These are phyloP conservation scores for Oryzias woworae DNA, from an alignment of 2,113 vertebrate genomes.

Conservation along the genomic window DNA sequence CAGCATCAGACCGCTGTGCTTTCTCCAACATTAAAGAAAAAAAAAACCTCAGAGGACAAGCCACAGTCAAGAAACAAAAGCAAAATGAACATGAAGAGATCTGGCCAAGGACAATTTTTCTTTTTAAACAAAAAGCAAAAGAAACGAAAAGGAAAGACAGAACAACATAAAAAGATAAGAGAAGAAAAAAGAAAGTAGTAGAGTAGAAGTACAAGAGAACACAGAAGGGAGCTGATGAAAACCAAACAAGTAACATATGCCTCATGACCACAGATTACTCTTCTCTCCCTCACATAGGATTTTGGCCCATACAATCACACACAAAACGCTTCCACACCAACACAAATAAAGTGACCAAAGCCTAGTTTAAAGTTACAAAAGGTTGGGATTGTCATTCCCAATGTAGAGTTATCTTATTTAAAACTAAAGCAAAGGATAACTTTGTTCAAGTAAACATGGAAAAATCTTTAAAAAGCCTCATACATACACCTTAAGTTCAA, in stretches of 20 bases:
- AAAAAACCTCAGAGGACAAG: conserved; percentile 45
- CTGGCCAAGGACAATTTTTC: conserved; percentile 57
- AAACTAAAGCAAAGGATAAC: neutral
- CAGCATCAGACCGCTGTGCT: conserved; percentile 41
- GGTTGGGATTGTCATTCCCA: conserved; percentile 29
- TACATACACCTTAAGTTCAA: too few relatives aligned
- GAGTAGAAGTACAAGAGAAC: conserved; percentile 52
- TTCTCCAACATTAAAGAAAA: conserved; percentile 45
- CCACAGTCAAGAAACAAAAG: conserved; percentile 50
- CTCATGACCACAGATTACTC: conserved; percentile 47
- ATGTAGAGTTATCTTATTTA: conserved; percentile 3
- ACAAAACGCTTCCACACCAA: conserved; percentile 9
- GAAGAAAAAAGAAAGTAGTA: conserved; percentile 28
- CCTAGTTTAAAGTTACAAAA: conserved; percentile 44
- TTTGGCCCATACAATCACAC: conserved; percentile 27
- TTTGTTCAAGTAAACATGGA: too few relatives aligned
- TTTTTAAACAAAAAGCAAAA: conserved; percentile 38
- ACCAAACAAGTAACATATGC: conserved; percentile 70
- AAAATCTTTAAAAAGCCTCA: too few relatives aligned
- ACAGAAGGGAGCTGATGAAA: conserved; percentile 66
- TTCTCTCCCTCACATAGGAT: conserved; percentile 50
- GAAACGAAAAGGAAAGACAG: conserved; percentile 33
- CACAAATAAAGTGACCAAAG: conserved; percentile 43
- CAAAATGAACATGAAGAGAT: conserved; percentile 53
- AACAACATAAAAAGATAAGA: conserved; percentile 56